phyloP scores from a whole-genome alignment of 2,797 vertebrate genomes.

The Sebastes hubbsi region DNA sequence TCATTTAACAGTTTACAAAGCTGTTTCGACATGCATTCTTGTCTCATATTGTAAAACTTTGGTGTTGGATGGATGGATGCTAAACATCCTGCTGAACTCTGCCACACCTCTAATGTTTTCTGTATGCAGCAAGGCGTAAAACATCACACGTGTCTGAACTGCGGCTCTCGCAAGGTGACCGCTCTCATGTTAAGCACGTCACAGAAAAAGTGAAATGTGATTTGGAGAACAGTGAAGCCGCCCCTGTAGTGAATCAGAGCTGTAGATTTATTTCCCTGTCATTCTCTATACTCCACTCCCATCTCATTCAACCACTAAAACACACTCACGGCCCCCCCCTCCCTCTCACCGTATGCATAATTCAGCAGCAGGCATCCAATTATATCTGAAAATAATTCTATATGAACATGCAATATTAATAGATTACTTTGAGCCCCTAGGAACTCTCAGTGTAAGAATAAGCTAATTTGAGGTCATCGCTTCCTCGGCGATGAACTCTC shows the following conservation, averaged over 20 bases:
- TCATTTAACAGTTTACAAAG: conserved; percentile 7
- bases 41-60: conserved; percentile 3
- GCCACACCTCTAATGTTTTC: not conserved
- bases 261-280: not conserved
- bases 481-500: conserved; percentile 23
- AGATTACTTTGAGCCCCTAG: conserved; percentile 53
- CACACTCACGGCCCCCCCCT: not conserved
- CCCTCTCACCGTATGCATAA: conserved; percentile 59
- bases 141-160: not conserved
- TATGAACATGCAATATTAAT: conserved; percentile 76
- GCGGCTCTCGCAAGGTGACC: conserved; percentile 40
- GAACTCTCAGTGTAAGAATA: conserved; percentile 44
- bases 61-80: not conserved
- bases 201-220: conserved; percentile 11
- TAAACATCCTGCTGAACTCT: conserved; percentile 4
- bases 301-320: conserved; percentile 44
- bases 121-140: not conserved
- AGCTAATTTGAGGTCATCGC: conserved; percentile 57
- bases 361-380: conserved; percentile 70
- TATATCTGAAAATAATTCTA: conserved; percentile 75
- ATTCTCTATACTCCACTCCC: conserved; percentile 5
- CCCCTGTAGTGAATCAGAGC: conserved; percentile 23
- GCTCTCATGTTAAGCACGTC: conserved; percentile 13
- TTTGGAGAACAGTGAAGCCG: conserved; percentile 24
- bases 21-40: not conserved